phyloP scores from a whole-genome alignment of 2,113 vertebrate species.

The Brachirus orientalis region DNA sequence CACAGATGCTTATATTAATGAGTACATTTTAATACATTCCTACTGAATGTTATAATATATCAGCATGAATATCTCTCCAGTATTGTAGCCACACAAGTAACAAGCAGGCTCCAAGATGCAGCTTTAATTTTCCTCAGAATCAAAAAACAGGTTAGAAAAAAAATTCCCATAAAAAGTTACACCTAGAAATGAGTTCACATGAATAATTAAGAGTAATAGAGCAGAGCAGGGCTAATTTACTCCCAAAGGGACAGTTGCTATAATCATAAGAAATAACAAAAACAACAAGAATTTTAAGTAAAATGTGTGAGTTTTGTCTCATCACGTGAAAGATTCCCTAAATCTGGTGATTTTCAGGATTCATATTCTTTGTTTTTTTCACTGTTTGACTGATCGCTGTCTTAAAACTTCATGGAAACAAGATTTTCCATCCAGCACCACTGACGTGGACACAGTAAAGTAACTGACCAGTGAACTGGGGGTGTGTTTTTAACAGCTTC shows the following conservation, averaged over 20 bases:
- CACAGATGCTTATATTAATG: background rate
- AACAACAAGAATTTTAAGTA: conserved; percentile 2
- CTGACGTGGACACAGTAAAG: too few species aligned
- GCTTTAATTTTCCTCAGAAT: too few species aligned
- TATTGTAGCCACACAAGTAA: background rate
- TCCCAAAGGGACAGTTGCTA: conserved; percentile 11
- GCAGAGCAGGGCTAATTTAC: conserved; percentile 3
- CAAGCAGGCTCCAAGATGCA: too few species aligned
- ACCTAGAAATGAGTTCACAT: background rate
- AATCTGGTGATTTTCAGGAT: background rate
- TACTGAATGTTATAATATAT: background rate
- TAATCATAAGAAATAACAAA: background rate
- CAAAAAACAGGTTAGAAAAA: too few species aligned
- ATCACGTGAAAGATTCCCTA: background rate
- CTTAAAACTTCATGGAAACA: too few species aligned
- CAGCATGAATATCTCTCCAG: background rate
- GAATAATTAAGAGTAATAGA: conserved; percentile 8
- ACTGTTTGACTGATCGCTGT: too few species aligned
- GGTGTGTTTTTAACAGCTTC: too few species aligned
- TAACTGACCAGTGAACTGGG: too few species aligned
- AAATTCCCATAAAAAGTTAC: background rate
- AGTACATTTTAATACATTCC: background rate
- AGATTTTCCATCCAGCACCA: too few species aligned
- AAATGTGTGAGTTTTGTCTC: background rate
- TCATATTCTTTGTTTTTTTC: too few species aligned